Evolutionary conservation across 2,888 invertebrate species (phyloP), one percentile per base, ranked within the genome.

Genomic region (Anticlea derivata): DNA sequence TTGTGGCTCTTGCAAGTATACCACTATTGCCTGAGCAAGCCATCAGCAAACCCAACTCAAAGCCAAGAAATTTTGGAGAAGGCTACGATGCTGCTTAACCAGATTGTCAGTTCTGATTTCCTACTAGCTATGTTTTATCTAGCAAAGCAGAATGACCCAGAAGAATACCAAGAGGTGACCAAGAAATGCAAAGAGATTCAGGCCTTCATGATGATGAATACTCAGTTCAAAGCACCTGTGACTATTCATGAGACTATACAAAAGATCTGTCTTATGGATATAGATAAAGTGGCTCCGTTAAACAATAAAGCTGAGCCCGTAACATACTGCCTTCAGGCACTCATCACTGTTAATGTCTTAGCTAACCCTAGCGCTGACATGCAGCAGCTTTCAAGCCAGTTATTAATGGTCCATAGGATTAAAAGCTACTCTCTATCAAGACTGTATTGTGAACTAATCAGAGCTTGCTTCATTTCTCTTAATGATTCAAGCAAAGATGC

Each of bases 381-480:
- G 17, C 93, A 94, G 39, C 93, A 94, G 37, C 93, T 97, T 59
- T 95, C 96, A 0, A 94, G 95, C 61, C 96, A 98, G 74, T 84
- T 98, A 43, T 86, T 96, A 33, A 94, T 98, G 92, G 92, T 98
- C 40, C 95, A 97, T 77, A 93, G 95, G 60, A 91, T 98, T 0
- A 97, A 98, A 83, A 95, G 95, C 44, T 95, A 96, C 65, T 92
- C 94, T n/a, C 93, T 95, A 62, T 92, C 96, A 0, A 93, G 96
- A 60, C 81, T 98, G 0, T 98, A 96, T 73, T 95, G 96, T 75
- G 98, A 98, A 91, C 92, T 98, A 22, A 95, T 98, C 64, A 92
- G 98, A 58, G 96, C 97, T 0, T 96, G 97, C 69, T 94, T 98
- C 51, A 94, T 98, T 70, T 96, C 97, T n/a, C 83, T 98, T 2